Conservation (phyloP, 2,113 vertebrate genomes). For the Leucosticte australis region DNA sequence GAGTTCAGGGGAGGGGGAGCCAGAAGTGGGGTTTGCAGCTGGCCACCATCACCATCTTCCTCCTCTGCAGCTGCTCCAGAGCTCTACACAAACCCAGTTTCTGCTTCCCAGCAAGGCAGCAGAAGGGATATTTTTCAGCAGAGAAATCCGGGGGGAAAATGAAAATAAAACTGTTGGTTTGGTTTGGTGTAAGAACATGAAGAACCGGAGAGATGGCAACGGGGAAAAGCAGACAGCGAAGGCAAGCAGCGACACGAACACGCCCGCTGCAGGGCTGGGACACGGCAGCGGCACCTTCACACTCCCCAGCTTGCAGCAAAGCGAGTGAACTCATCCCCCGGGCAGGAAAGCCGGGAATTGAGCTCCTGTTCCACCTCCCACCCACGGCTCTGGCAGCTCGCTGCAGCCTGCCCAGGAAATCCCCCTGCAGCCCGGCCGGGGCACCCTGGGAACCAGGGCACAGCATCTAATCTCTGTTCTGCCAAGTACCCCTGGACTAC, state of each 20-base stretch:
- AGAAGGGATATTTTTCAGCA: not conserved
- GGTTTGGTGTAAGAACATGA: not conserved
- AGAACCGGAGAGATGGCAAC: not conserved
- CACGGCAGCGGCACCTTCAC: not conserved
- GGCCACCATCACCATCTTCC: not conserved
- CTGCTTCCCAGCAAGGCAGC: not conserved
- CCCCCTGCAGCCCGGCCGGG: not conserved
- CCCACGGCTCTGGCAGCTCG: not conserved
- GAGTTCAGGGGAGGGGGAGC: not conserved
- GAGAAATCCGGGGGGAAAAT: not conserved
- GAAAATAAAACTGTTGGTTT: not conserved
- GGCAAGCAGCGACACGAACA: not conserved
- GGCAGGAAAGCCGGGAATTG: not conserved
- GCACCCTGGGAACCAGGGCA: not conserved
- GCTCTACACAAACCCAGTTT: not conserved
- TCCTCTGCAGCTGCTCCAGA: not conserved
- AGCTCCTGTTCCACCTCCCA: not conserved
- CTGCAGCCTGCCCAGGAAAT: not conserved
- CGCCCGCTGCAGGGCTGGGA: not conserved
- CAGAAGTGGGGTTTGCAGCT: not conserved
- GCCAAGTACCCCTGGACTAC: not conserved
- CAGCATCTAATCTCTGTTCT: not conserved
- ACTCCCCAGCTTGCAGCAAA: not conserved
- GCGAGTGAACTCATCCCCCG: not conserved
- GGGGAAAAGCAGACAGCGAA: accelerated